phyloP scores from a whole-genome alignment of 23 tunicate species.

The Trididemnum clinides region DNA sequence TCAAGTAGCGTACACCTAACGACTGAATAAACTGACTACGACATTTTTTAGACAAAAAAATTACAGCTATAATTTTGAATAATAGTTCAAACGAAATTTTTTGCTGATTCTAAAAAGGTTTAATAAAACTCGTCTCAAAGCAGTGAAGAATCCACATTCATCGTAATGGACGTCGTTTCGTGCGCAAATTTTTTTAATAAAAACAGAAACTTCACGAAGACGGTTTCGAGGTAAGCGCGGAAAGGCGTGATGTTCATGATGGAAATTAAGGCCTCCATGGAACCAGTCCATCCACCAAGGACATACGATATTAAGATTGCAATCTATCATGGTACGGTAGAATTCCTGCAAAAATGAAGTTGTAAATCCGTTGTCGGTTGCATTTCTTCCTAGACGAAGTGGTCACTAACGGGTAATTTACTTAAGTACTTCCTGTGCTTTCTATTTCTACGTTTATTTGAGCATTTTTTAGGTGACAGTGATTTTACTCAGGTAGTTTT shows the following conservation, averaged over 20 bases:
- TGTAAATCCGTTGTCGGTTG: too few relatives aligned
- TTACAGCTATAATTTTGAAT: background rate
- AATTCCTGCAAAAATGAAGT: slow-evolving; percentile 69
- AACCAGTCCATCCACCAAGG: slow-evolving; percentile 94
- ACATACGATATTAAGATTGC: slow-evolving; percentile 74
- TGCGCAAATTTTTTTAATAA: slow-evolving; percentile 63
- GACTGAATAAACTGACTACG: too few relatives aligned
- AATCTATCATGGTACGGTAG: slow-evolving; percentile 77
- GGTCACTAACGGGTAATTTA: too few relatives aligned
- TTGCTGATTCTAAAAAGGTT: slow-evolving; percentile 47
- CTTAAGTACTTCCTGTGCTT: too few relatives aligned
- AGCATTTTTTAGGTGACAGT: too few relatives aligned
- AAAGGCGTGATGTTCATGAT: slow-evolving; percentile 89
- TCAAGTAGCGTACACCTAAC: too few relatives aligned
- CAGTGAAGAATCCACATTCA: slow-evolving; percentile 52
- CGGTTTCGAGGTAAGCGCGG: slow-evolving; percentile 85
- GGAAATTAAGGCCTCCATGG: slow-evolving; percentile 92
- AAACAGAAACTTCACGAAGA: slow-evolving; percentile 59
- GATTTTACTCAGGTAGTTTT: too few relatives aligned
- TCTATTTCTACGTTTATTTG: too few relatives aligned
- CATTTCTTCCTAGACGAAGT: too few relatives aligned
- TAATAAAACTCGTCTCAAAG: slow-evolving; percentile 43
- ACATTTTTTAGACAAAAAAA: too few relatives aligned
- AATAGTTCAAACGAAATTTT: background rate
- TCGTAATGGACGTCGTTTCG: slow-evolving; percentile 70